Evolutionary conservation across 2,888 invertebrate genomes (phyloP), one percentile per base, ranked within the genome.

Genomic region (Prosopocoilus inquinatus): DNA sequence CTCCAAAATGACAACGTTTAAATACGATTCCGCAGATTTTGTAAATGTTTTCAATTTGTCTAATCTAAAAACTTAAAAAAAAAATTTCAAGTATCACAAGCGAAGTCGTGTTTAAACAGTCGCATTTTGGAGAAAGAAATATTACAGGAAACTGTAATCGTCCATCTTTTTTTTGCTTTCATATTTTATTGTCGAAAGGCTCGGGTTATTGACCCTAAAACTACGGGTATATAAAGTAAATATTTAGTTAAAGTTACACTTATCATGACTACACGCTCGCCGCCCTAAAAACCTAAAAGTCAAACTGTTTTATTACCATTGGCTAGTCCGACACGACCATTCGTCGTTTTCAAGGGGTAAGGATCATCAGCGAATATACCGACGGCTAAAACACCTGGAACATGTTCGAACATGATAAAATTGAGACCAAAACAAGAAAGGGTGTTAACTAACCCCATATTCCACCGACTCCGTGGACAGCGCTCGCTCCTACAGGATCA

Each of bases 341-440:
- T 84, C 0, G 94, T 95, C 0, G 94, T 90, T 41, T 85, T 82
- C 72, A 94, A 80, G 0, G 94, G 90, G 52, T 84, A 78, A 0
- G 95, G 94, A 73, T 91, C 85, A 53, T 92, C 89, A 8, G 94
- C 94, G 71, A 96, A 95, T 0, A 96, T 78, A 0, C 96, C 95
- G 1, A 95, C 92, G 0, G 94, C 91, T 11, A 94, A 56, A 13
- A 94, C 87, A 8, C 95, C 92, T 93, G 81, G 75, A 67, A 81
- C 66, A 54, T 49, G 33, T 38, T 7, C 12, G 38, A n/a, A n/a
- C n/a, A n/a, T n/a, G 5, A 12, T 38, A 7, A 38, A 1, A 38
- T 38, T 7, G 11, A 12, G 11, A 38, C 9, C 11, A 38, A 38
- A 11, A 12, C 9, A n/a, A n/a, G n/a, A n/a, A n/a, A n/a, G n/a